phyloP scores from a whole-genome alignment of 2,888 invertebrate species.

The Xiphydria camelus region DNA sequence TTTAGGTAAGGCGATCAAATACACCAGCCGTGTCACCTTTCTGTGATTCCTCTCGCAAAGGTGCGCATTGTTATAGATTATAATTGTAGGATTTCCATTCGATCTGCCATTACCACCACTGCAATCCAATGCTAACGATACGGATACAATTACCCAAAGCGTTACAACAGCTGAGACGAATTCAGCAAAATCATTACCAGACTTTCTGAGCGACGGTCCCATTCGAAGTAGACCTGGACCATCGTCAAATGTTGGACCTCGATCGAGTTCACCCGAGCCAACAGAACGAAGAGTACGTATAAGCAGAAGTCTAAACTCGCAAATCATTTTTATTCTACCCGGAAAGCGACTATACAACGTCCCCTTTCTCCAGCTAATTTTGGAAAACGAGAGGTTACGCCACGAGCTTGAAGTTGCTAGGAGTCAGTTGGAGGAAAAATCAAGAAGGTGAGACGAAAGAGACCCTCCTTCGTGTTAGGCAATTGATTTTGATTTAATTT shows the following conservation, averaged over 20 bases:
- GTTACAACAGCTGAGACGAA: too few species aligned
- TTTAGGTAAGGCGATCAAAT: conserved; percentile 27
- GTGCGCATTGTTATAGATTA: neutral
- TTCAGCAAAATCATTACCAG: conserved; percentile 66
- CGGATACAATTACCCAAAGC: conserved; percentile 23
- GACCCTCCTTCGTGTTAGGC: conserved; percentile 4
- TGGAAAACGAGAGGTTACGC: conserved; percentile 60
- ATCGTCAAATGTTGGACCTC: conserved; percentile 25
- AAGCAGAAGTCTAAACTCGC: conserved; percentile 1
- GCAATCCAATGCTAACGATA: conserved; percentile 30
- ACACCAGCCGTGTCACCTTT: neutral
- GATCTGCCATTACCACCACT: conserved; percentile 41
- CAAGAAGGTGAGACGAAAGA: conserved; percentile 53
- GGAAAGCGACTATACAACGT: conserved; percentile 38
- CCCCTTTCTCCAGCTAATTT: conserved; percentile 37
- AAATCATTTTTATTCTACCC: too few species aligned
- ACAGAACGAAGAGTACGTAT: conserved; percentile 26
- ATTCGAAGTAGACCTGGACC: conserved; percentile 59
- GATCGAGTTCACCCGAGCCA: conserved; percentile 19
- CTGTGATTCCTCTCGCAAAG: neutral
- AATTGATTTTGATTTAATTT: conserved; percentile 6
- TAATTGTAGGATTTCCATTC: conserved; percentile 42
- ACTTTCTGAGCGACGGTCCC: conserved; percentile 74
- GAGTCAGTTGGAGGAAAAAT: conserved; percentile 62
- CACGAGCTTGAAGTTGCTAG: conserved; percentile 63